These are phyloP conservation scores for Lemur catta DNA, from an alignment of 2,797 vertebrate genomes.

Conservation along the genomic window DNA sequence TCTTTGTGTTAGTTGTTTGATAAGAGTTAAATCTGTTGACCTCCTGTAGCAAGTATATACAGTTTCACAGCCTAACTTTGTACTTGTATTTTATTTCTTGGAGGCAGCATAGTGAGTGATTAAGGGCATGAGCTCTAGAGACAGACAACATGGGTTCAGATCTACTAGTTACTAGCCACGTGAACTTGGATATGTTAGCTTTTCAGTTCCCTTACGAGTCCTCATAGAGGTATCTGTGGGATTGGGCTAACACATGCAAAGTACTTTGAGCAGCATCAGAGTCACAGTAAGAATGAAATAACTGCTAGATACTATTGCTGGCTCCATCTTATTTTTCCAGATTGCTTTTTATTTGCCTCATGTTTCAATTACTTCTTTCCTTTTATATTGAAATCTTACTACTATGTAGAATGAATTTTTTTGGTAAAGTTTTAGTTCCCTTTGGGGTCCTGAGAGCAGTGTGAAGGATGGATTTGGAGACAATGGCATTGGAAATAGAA, in stretches of 20 bases:
- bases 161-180: not conserved
- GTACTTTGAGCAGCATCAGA: not conserved
- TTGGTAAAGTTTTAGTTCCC: not conserved
- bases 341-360: not conserved
- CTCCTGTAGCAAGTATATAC: not conserved
- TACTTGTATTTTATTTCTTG: constrained; percentile 22
- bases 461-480: not conserved
- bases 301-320: not conserved
- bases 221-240: not conserved
- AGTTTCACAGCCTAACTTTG: not conserved
- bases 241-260: not conserved
- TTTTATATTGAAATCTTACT: not conserved
- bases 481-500: not conserved
- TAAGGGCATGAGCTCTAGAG: not conserved
- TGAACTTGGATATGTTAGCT: not conserved
- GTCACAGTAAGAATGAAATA: not conserved
- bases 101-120: not conserved
- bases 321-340: not conserved
- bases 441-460: not conserved
- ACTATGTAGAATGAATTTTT: not conserved
- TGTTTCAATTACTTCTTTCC: not conserved
- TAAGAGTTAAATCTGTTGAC: constrained; percentile 3
- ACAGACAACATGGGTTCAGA: not conserved
- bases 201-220: not conserved
- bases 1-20: not conserved